These are phyloP conservation scores for Chiroxiphia lanceolata DNA, from an alignment of 2,797 vertebrate species.

Conservation along the genomic window DNA sequence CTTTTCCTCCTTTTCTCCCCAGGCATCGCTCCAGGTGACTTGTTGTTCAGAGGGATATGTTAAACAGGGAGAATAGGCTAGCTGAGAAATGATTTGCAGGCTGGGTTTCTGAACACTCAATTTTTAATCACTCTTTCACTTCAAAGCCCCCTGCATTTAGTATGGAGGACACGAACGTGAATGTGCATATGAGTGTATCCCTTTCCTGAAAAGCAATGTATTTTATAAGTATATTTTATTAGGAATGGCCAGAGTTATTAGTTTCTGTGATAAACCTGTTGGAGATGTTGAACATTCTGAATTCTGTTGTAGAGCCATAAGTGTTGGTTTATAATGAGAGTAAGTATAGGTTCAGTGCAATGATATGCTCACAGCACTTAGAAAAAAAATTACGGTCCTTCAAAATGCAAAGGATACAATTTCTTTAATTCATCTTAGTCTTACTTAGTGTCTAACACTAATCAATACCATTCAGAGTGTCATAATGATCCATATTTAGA, in stretches of 20 bases:
- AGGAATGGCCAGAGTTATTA: background rate
- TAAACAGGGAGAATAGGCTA: background rate
- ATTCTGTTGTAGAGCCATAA: background rate
- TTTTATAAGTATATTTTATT: background rate
- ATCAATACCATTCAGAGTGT: background rate
- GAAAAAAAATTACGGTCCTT: background rate
- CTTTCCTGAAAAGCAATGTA: background rate
- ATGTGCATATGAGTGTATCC: background rate
- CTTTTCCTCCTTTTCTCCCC: background rate
- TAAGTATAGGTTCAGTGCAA: background rate
- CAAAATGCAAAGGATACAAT: background rate
- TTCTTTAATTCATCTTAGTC: background rate
- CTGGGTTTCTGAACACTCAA: background rate
- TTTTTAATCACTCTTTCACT: background rate
- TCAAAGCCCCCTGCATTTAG: background rate
- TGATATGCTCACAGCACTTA: background rate
- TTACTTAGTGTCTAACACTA: background rate
- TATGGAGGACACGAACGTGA: background rate
- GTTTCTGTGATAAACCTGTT: background rate
- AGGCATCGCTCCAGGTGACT: background rate
- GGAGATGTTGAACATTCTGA: background rate
- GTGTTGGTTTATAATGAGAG: background rate
- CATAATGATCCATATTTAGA: background rate
- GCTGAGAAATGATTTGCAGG: background rate
- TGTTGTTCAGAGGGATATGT: background rate